phyloP scores from a whole-genome alignment of 2,113 vertebrate species.

The Xenopus borealis region DNA sequence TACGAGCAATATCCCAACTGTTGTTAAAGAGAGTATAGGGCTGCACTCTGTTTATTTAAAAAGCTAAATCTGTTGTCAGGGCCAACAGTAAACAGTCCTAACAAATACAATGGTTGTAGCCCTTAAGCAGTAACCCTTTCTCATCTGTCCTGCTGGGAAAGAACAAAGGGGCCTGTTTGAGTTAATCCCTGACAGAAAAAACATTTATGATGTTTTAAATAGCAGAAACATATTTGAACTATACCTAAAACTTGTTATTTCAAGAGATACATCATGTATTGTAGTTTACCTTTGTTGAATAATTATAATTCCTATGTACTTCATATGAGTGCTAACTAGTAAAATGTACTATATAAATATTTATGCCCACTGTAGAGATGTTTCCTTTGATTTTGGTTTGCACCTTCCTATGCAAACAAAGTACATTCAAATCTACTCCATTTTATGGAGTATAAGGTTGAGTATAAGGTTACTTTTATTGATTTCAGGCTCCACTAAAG shows the following conservation, averaged over 20 bases:
- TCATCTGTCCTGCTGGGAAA: conserved; percentile 18
- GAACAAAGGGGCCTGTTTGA: conserved; percentile 23
- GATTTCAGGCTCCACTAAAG: too few relatives aligned
- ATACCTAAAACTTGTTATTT: not conserved
- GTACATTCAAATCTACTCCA: too few relatives aligned
- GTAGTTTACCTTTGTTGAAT: too few relatives aligned
- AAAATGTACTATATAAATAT: too few relatives aligned
- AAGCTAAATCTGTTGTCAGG: conserved; percentile 40
- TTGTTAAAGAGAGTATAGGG: not conserved
- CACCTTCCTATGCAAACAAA: too few relatives aligned
- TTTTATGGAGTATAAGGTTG: too few relatives aligned
- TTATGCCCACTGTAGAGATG: too few relatives aligned
- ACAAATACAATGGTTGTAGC: conserved; percentile 15
- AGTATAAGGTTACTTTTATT: too few relatives aligned
- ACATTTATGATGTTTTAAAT: not conserved
- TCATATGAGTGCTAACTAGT: too few relatives aligned
- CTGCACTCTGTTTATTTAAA: not conserved
- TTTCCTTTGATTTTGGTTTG: too few relatives aligned
- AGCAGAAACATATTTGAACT: not conserved
- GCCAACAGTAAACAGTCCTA: conserved; percentile 44
- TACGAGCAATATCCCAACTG: not conserved
- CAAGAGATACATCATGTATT: too few relatives aligned
- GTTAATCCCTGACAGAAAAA: not conserved
- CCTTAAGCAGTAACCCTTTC: conserved; percentile 25
- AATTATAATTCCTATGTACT: too few relatives aligned